Conservation (phyloP, 2,888 invertebrate species). For the Marasmarcha lunaedactyla region DNA sequence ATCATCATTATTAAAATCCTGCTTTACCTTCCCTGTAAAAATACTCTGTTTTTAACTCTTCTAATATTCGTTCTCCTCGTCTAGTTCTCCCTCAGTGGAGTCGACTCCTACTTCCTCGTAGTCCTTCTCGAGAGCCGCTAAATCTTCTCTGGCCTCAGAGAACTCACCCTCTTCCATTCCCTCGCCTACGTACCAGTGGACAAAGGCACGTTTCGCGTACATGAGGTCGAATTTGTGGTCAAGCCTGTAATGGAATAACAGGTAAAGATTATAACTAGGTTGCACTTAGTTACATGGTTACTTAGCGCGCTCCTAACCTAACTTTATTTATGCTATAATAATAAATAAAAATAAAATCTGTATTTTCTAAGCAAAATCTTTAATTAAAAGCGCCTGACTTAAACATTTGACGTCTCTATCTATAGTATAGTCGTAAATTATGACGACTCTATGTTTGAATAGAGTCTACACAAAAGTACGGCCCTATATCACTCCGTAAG, state of each 20-base stretch:
- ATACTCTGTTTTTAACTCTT: no score
- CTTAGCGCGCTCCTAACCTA: background rate
- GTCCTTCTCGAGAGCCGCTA: slow-evolving; percentile 84
- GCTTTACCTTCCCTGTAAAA: no score
- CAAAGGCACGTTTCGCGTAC: slow-evolving; percentile 96
- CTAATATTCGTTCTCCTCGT: slow-evolving; percentile 77
- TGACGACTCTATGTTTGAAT: no score
- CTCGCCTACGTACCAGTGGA: slow-evolving; percentile 93
- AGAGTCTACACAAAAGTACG: no score
- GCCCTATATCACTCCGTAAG: no score
- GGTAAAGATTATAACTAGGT: background rate
- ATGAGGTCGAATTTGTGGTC: slow-evolving; percentile 96
- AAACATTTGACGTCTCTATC: no score
- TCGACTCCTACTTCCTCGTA: slow-evolving; percentile 85
- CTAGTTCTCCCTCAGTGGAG: slow-evolving; percentile 77
- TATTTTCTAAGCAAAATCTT: no score
- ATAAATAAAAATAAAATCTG: no score
- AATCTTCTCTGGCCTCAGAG: slow-evolving; percentile 88
- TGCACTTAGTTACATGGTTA: background rate
- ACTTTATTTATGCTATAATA: no score
- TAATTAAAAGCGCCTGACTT: no score
- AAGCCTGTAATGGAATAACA: slow-evolving; percentile 58
- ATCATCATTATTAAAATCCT: no score
- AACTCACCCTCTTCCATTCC: slow-evolving; percentile 92
- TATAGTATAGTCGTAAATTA: no score